Percentiles rank a stretch among this genome's conserved stretches.
Conservation (phyloP, 1,140 invertebrate genomes). For the Heterodera carotae region DNA sequence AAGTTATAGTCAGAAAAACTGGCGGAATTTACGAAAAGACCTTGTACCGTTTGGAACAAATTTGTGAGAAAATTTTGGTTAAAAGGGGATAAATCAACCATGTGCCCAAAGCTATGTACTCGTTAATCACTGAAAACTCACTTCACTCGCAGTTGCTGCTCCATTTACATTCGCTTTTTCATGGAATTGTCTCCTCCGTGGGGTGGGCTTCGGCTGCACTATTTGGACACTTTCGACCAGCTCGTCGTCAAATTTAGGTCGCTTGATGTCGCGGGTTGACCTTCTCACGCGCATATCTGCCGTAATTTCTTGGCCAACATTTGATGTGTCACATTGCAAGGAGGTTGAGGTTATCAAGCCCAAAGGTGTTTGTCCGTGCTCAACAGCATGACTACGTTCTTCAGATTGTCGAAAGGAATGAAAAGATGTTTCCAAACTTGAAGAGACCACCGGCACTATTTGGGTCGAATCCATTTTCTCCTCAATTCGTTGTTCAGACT, state of each 20-base stretch:
- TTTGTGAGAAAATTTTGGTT: too few species aligned
- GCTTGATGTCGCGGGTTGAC: conserved; percentile 87
- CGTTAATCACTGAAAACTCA: not conserved
- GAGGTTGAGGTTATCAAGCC: not conserved
- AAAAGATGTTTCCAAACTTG: not conserved
- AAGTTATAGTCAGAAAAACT: too few species aligned
- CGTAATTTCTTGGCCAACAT: not conserved
- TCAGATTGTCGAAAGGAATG: conserved; percentile 1
- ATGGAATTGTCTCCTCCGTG: conserved; percentile 69
- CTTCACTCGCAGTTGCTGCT: not conserved
- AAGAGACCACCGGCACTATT: not conserved
- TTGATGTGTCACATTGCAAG: not conserved
- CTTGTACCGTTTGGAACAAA: too few species aligned
- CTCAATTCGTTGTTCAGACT: not conserved
- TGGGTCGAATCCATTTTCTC: not conserved
- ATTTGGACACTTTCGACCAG: conserved; percentile 73
- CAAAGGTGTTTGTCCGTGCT: too few species aligned
- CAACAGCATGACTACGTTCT: too few species aligned
- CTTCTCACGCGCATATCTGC: conserved; percentile 62
- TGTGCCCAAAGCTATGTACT: too few species aligned
- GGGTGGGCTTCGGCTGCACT: conserved; percentile 50
- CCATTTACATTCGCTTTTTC: conserved; percentile 68
- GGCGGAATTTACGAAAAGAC: too few species aligned
- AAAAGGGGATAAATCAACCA: too few species aligned
- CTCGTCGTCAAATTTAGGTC: conserved; percentile 94